Percentiles rank a stretch among this genome's conserved stretches.
Evolutionary conservation across 2,797 vertebrate genomes (phyloP).

Genomic region (Myotis pilosus): DNA sequence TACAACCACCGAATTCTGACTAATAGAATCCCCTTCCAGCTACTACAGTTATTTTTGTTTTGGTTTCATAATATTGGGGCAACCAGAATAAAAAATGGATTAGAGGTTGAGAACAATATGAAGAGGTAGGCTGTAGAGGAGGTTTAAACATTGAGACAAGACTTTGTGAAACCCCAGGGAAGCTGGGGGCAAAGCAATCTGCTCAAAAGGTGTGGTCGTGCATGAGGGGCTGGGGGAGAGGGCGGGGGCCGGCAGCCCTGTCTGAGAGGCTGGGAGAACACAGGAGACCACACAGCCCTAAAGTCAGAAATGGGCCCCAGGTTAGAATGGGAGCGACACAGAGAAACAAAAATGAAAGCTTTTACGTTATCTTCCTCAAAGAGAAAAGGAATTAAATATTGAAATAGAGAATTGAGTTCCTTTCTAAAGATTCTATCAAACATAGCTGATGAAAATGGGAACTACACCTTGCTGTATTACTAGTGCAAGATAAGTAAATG

Average conservation of each 20-base stretch:
- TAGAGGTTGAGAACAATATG: neutral
- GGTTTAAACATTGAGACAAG: neutral
- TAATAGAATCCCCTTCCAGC: neutral
- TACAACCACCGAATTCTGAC: neutral
- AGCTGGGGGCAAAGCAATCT: neutral
- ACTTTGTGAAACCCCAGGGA: neutral
- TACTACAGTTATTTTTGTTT: neutral
- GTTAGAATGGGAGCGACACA: neutral
- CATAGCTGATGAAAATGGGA: neutral
- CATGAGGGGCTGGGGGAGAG: rapidly evolving
- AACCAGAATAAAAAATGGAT: neutral
- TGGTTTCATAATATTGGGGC: neutral
- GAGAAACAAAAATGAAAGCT: neutral
- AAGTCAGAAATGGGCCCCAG: neutral
- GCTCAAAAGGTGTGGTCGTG: neutral
- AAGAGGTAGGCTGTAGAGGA: neutral
- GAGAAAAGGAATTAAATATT: neutral
- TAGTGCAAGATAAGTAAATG: neutral
- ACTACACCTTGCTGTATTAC: rapidly evolving
- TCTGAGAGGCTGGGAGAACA: neutral
- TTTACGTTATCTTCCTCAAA: neutral
- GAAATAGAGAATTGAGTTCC: neutral
- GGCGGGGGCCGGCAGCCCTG: rapidly evolving
- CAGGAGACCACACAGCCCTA: neutral
- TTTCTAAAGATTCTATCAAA: neutral